Base-by-base conservation (phyloP, 2,888 invertebrate species). In the Tenthredo scrophulariae region DNA sequence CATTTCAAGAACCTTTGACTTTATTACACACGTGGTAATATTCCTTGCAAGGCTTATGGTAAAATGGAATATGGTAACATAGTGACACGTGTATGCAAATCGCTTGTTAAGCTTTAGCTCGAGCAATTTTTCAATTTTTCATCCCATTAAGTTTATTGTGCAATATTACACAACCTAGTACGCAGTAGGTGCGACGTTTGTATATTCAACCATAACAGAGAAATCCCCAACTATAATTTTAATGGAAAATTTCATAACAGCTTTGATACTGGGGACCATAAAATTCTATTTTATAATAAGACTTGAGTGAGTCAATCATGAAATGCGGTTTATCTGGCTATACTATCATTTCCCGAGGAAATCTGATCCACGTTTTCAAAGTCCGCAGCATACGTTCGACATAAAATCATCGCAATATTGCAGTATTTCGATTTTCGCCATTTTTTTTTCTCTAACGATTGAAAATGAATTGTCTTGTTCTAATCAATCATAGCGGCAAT, bases 51-150 rank as follows among this genome's bases (percentile, higher is more conserved):
- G 13, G 46, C 46, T 46, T 46, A 46, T 46, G 46, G 46, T 15
- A 15, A 62, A 18, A 26, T 10, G 2, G 0, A 26, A 26, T 62
- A 62, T 62, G 33, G 18, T 2, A 54, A 18, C 37, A 37, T 37
- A 40, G 13, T 46, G 18, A 77, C 50, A 54, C 22, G 50, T 54
- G 58, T 58, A 80, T 80, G 62, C 80, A 80, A 80, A 80, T 62
- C 50, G 46, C 1, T 26, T 29, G 26, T 77, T 46, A 13, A 46
- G 46, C 58, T 40, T 26, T 22, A 80, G 80, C 80, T 37, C 29
- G 50, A 58, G 80, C 80, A 80, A 80, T 80, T 80, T 80, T 80
- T 80, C 80, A 62, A 80, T 62, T 80, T 40, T 80, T 80, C 80
- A 80, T 80, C 33, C 62, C 15, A 40, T 62, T 54, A 80, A 62